Evolutionary conservation across 2,113 vertebrate species (phyloP).

Genomic region (Oreochromis tanganicae): DNA sequence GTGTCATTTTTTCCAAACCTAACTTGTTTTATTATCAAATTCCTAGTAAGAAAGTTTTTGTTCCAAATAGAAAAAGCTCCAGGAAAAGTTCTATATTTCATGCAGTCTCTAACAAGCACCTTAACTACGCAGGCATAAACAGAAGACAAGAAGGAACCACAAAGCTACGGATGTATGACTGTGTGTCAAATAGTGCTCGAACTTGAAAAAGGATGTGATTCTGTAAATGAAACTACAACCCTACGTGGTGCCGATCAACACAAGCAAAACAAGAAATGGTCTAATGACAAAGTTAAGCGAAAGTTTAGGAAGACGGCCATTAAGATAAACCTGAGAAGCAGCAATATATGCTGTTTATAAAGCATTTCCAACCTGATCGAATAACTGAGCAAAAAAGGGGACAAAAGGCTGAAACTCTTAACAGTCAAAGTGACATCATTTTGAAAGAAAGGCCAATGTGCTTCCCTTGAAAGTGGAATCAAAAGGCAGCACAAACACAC

Average conservation of each 20-base stretch:
- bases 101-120: neutral
- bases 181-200: neutral
- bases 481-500: conserved; percentile 18
- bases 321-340: neutral
- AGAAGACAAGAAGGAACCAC: neutral
- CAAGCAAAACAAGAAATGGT: neutral
- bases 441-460: neutral
- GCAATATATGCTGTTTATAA: neutral
- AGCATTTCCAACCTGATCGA: neutral
- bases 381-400: neutral
- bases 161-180: neutral
- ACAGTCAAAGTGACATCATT: neutral
- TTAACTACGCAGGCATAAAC: neutral
- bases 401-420: neutral
- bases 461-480: conserved; percentile 1
- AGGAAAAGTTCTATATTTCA: neutral
- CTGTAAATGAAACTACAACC: neutral
- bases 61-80: neutral
- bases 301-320: neutral
- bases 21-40: neutral
- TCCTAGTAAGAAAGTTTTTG: neutral
- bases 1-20: neutral
- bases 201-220: neutral
- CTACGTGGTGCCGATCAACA: neutral
- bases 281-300: neutral